Base-by-base conservation (phyloP, 2,888 invertebrate species). In the Chymomyza fuscimana region DNA sequence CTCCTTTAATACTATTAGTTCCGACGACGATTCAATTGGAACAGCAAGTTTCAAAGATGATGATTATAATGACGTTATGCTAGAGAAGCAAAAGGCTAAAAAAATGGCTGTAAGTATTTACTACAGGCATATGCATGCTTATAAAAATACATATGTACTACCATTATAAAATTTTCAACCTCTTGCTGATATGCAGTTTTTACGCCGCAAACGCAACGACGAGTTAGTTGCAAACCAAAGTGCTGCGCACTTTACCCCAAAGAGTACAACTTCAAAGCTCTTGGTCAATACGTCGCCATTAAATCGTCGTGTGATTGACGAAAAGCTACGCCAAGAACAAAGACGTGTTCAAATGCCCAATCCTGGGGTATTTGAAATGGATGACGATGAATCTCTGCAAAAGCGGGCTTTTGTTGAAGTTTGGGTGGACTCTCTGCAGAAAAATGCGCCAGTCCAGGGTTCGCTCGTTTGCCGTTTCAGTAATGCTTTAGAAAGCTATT, bases 391-490 rank as follows among this genome's bases (percentile, higher is more conserved):
- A 54, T 15, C 16, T 19, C 4, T 63, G 52, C 73, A 71, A 15
- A 79, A 74, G 19, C 46, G 16, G 7, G 79, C 73, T 5, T 84
- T 72, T 15, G 84, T 84, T 3, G 64, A 79, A 32, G 71, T 72
- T 58, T 84, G 82, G 82, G 15, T 84, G n/a, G 72, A 69, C 7
- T 51, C 40, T 0, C 84, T 81, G 15, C 72, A 73, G 19, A 25
- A 63, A 7, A 29, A 22, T 62, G 1, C 32, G 51, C 0, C 10
- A 62, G 1, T 10, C 0, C 40, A 10, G 12, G 12, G 12, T 46
- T 46, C 40, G 40, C 40, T 46, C 12, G 15, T 81, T 82, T 56
- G 15, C 68, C 32, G 32, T 32, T 32, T 32, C 6, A 32, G 32
- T 0, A 5, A 2, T 5, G 73, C 72, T 12, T 61, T 82, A n/a